These are phyloP conservation scores for Ahaetulla prasina DNA, from an alignment of 2,113 vertebrate species.

Conservation along the genomic window DNA sequence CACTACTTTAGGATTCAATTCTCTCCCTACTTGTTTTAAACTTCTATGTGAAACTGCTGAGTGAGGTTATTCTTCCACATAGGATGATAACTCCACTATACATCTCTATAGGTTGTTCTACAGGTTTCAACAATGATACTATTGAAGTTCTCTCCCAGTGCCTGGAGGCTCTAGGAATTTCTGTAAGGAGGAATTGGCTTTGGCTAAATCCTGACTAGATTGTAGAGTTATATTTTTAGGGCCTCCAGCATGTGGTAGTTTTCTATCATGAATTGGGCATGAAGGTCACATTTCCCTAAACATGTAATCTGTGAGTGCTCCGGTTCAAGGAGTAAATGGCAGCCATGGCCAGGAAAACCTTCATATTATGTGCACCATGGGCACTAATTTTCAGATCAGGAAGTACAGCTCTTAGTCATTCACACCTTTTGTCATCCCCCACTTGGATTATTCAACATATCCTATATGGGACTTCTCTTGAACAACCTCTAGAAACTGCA, in stretches of 20 bases:
- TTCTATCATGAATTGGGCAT: background rate
- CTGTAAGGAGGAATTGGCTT: background rate
- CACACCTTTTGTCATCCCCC: background rate
- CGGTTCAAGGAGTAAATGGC: background rate
- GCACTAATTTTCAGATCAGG: background rate
- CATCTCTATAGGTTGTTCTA: background rate
- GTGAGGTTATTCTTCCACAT: background rate
- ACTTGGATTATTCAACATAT: background rate
- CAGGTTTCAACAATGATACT: background rate
- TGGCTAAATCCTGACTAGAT: background rate
- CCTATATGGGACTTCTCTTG: background rate
- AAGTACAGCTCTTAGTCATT: background rate
- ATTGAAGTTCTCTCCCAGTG: background rate
- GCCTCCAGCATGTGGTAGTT: background rate
- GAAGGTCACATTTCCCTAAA: background rate
- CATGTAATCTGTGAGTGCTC: background rate
- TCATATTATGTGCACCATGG: background rate
- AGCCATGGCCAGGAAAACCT: background rate
- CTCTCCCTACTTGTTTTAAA: background rate
- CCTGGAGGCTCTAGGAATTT: background rate
- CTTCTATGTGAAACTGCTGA: background rate
- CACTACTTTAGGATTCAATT: background rate
- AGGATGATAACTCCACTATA: background rate
- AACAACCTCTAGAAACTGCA: background rate
- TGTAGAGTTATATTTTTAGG: background rate